phyloP scores from a whole-genome alignment of 2,113 vertebrate genomes.

The Colius striatus region DNA sequence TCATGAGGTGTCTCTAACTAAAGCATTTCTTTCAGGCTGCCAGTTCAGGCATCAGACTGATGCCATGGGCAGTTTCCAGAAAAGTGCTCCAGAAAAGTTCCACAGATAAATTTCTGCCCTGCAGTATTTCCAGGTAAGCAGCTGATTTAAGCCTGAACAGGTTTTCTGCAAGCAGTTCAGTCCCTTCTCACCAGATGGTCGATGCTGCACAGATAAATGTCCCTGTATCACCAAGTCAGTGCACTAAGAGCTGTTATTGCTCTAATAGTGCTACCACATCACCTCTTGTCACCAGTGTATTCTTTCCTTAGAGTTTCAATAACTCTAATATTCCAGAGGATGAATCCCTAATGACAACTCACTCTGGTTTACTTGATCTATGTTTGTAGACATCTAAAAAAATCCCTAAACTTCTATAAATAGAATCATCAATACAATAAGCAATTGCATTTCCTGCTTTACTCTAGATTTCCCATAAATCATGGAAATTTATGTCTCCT shows the following conservation, averaged over 20 bases:
- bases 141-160: fast-evolving
- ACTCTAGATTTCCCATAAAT: no score
- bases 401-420: no score
- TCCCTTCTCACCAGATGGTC: not conserved
- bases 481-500: no score
- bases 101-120: not conserved
- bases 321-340: no score
- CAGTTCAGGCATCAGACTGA: not conserved
- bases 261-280: not conserved
- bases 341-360: no score
- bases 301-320: no score
- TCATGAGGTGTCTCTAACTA: not conserved
- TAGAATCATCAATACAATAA: no score
- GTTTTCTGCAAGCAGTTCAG: not conserved
- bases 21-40: not conserved
- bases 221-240: not conserved
- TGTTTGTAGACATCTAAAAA: no score
- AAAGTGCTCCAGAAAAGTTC: not conserved
- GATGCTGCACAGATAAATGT: not conserved
- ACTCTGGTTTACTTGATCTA: no score
- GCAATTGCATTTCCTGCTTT: no score
- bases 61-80: fast-evolving
- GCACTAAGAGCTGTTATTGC: not conserved
- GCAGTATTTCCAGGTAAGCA: not conserved
- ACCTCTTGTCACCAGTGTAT: not conserved